Conservation (phyloP, 2,888 invertebrate species). For the Eulithis prunata region DNA sequence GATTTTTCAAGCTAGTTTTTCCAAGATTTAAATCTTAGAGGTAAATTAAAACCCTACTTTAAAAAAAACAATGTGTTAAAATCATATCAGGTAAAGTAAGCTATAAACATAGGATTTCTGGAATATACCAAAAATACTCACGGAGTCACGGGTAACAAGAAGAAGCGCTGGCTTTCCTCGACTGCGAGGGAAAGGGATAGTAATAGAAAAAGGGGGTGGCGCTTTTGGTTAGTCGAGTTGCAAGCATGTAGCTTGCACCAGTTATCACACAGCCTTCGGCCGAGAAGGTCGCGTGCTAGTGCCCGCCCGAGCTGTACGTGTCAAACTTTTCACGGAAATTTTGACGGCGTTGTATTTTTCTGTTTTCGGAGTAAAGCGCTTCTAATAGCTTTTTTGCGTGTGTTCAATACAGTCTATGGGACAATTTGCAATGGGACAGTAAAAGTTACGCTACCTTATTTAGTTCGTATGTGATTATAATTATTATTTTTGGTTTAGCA, state of each 20-base stretch:
- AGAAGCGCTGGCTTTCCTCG: constrained; percentile 53
- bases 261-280: constrained; percentile 60
- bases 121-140: background rate
- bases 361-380: constrained; percentile 59
- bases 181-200: constrained; percentile 59
- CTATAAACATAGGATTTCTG: background rate
- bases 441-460: constrained; percentile 18
- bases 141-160: constrained; percentile 47
- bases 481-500: constrained; percentile 1
- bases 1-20: no score
- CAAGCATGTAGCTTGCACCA: constrained; percentile 61
- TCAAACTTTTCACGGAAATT: constrained; percentile 80
- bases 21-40: no score
- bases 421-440: constrained; percentile 55
- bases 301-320: constrained; percentile 46
- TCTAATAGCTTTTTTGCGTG: constrained; percentile 79
- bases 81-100: background rate
- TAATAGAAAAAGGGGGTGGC: constrained; percentile 68
- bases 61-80: no score
- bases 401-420: constrained; percentile 66
- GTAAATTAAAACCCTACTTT: no score
- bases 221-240: constrained; percentile 57
- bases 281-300: constrained; percentile 56
- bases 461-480: constrained; percentile 22
- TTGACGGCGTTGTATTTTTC: constrained; percentile 65